These are phyloP conservation scores for Protobothrops flavoviridis DNA, from an alignment of 2,113 vertebrate species.

Conservation along the genomic window DNA sequence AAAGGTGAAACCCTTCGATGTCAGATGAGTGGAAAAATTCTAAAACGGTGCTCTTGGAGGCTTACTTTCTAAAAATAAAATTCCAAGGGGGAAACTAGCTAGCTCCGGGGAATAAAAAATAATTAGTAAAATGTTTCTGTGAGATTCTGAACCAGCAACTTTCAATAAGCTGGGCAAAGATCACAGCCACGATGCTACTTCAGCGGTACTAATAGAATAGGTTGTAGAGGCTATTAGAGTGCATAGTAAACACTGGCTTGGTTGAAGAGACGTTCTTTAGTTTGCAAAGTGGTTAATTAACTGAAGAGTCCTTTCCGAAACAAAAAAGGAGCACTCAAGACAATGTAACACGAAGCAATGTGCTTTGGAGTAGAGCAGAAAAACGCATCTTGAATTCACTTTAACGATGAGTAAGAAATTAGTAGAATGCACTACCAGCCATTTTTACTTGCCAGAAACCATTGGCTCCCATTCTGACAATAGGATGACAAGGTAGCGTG, in stretches of 20 bases:
- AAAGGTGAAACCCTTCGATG: not conserved
- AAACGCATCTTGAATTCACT: not conserved
- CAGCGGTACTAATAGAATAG: not conserved
- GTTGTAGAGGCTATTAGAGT: not conserved
- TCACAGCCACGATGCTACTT: not conserved
- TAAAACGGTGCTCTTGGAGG: not conserved
- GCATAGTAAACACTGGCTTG: not conserved
- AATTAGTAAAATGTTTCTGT: not conserved
- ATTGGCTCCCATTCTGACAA: not conserved
- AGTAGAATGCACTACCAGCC: not conserved
- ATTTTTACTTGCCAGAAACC: not conserved
- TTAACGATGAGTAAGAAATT: not conserved
- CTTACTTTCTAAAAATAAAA: not conserved
- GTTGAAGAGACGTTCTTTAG: not conserved
- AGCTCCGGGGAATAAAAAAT: not conserved
- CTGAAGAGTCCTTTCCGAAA: not conserved
- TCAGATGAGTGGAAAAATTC: not conserved
- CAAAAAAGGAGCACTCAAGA: not conserved
- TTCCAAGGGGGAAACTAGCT: not conserved
- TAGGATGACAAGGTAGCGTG: not conserved
- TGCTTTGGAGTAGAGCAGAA: not conserved
- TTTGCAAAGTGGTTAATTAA: not conserved
- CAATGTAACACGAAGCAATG: not conserved
- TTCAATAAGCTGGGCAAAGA: not conserved
- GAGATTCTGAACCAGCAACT: not conserved